These are phyloP conservation scores for Petrocephalus sullivani DNA, from an alignment of 2,797 vertebrate genomes.

Conservation along the genomic window DNA sequence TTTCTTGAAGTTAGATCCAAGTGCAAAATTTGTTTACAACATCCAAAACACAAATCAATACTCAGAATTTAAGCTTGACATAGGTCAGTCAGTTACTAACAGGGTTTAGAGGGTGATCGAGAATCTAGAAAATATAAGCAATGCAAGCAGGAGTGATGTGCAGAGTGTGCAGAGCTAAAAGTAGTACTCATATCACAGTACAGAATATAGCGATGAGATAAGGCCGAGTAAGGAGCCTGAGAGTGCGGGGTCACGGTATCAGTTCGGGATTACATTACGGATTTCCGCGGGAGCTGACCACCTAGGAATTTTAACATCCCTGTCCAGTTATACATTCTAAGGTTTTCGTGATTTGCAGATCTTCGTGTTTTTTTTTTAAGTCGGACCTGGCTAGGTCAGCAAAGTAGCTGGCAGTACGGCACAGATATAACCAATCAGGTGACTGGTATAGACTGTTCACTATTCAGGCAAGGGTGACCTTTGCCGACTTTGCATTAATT, in stretches of 20 bases:
- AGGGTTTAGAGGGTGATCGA: background rate
- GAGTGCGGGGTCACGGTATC: too few species aligned
- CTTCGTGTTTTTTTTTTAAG: too few species aligned
- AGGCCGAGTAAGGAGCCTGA: too few species aligned
- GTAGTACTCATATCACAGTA: background rate
- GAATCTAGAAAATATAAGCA: background rate
- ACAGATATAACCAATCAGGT: background rate
- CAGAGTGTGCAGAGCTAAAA: background rate
- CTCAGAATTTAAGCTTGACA: background rate
- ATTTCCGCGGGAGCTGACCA: too few species aligned
- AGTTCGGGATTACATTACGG: too few species aligned
- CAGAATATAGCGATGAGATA: background rate
- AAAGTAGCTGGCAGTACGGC: background rate
- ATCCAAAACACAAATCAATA: background rate
- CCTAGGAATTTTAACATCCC: too few species aligned
- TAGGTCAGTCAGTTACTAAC: background rate
- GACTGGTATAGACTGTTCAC: background rate
- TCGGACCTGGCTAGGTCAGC: background rate
- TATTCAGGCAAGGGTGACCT: background rate
- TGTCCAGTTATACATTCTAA: too few species aligned
- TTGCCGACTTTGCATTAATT: background rate
- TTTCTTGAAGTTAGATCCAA: background rate
- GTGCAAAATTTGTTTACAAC: background rate
- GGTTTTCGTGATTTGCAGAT: too few species aligned
- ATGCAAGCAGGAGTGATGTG: background rate